phyloP scores from a whole-genome alignment of 2,797 vertebrate species.

The Cirrhinus molitorella region DNA sequence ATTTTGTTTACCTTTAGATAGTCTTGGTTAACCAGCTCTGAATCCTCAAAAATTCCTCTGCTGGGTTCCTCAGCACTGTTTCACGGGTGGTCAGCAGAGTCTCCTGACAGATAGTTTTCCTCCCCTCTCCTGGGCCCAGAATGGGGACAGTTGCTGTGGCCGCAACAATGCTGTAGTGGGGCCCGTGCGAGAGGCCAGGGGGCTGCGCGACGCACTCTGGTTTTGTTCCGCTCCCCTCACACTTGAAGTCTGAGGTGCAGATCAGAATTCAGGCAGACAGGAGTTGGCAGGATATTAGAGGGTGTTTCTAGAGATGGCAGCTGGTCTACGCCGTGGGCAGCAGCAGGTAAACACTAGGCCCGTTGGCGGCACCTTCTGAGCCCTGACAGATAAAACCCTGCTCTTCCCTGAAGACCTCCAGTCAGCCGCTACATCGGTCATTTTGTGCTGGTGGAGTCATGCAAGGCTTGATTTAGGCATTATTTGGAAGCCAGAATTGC shows the following conservation, averaged over 20 bases:
- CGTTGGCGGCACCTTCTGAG: conserved; percentile 69
- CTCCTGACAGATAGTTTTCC: conserved; percentile 58
- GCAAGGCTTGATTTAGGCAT: neutral
- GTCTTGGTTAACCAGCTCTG: neutral
- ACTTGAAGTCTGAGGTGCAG: conserved; percentile 65
- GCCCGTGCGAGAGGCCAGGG: conserved; percentile 58
- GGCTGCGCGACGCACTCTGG: conserved; percentile 55
- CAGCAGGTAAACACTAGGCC: conserved; percentile 77
- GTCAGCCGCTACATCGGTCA: conserved; percentile 18
- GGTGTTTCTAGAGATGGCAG: conserved; percentile 69
- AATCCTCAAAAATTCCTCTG: conserved; percentile 49
- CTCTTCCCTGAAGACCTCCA: conserved; percentile 60
- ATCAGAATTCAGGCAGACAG: conserved; percentile 68
- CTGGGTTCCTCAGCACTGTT: conserved; percentile 50
- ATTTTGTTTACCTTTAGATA: neutral
- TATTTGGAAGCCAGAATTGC: neutral
- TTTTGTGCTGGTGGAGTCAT: conserved; percentile 1
- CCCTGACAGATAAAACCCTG: conserved; percentile 59
- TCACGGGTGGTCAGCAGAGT: conserved; percentile 56
- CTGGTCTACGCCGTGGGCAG: conserved; percentile 72
- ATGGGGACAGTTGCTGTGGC: conserved; percentile 46
- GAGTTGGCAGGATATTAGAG: conserved; percentile 64
- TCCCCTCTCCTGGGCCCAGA: conserved; percentile 50
- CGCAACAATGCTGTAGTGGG: conserved; percentile 61
- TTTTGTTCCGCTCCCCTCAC: conserved; percentile 64